A percentile compares a stretch with the other conserved stretches of the same genome.
Conservation (phyloP, 2,113 vertebrate species). For the Oncorhynchus tshawytscha region DNA sequence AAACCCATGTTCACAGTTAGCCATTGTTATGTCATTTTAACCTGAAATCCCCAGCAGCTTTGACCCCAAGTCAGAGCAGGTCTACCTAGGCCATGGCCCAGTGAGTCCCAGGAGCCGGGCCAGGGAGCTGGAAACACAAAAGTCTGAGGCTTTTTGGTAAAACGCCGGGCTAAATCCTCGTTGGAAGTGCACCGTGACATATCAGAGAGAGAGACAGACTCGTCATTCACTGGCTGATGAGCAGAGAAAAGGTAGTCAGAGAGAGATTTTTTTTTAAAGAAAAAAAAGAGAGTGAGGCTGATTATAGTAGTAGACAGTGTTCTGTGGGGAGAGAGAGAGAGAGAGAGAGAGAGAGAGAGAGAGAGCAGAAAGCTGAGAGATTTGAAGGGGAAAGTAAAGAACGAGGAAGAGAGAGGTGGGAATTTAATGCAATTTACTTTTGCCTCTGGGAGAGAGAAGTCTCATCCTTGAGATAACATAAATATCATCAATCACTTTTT, state of each 20-base stretch:
- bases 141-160: too few relatives aligned
- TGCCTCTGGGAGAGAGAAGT: neutral
- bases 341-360: too few relatives aligned
- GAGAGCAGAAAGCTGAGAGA: neutral
- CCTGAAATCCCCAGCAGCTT: too few relatives aligned
- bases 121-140: too few relatives aligned
- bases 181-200: too few relatives aligned
- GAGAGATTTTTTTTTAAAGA: neutral
- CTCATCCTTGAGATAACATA: neutral
- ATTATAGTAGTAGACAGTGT: neutral
- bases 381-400: neutral
- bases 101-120: neutral
- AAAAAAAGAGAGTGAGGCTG: neutral
- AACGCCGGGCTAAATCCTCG: too few relatives aligned
- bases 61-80: too few relatives aligned
- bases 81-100: too few relatives aligned
- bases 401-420: neutral
- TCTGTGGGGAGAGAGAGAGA: neutral
- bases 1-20: too few relatives aligned
- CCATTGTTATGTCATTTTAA: too few relatives aligned
- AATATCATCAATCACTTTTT: neutral
- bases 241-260: neutral
- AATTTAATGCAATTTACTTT: neutral
- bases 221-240: neutral
- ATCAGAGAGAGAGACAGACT: neutral